Base-by-base conservation (phyloP, 2,888 invertebrate species). In the Glyphotaelius pellucidus region DNA sequence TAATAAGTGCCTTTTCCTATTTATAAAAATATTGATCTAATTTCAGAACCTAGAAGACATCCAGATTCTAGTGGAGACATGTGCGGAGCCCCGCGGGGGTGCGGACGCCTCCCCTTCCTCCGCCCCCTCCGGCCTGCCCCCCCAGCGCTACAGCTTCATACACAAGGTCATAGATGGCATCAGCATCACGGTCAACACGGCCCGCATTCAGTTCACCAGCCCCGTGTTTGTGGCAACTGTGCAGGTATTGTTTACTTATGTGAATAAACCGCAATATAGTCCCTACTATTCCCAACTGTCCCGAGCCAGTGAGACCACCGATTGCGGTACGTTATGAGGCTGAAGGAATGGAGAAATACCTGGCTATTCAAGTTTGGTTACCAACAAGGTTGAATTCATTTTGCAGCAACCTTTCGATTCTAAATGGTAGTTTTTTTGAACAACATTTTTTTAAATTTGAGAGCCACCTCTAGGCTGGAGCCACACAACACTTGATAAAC, bases 191-290 rank as follows among this genome's bases (percentile, higher is more conserved):
- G 99, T 99, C 94, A 99, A 99, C 95, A 98, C 98, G 92, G 99
- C 99, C 92, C 98, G 98, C 95, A 97, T 99, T 94, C 98, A 98
- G 94, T 99, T 99, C 96, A 98, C 97, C 94, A 99, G 99, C 95
- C 98, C 98, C 94, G 98, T 99, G 91, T 99, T 99, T 96, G 98
- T 98, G 94, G 99, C 99, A 93, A 98, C 98, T 94, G 98, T 99
- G 95, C 99, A 99, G 97, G 99, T 99, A 85, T 3, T 32, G 1
- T 84, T 25, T 67, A 67, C 19, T 67, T 25, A 19, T 67, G 0
- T 42, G 42, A 42, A 42, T 42, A n/a, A n/a, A 42, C 42, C 12
- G 42, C 42, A 11, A 11, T 0, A 42, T 11, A 47, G 3, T 47
- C 47, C 14, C 14, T 47, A 47, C 14, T 47, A 15, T 4, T 47